phyloP scores from a whole-genome alignment of 2,888 invertebrate genomes.

The Polietes domitor region DNA sequence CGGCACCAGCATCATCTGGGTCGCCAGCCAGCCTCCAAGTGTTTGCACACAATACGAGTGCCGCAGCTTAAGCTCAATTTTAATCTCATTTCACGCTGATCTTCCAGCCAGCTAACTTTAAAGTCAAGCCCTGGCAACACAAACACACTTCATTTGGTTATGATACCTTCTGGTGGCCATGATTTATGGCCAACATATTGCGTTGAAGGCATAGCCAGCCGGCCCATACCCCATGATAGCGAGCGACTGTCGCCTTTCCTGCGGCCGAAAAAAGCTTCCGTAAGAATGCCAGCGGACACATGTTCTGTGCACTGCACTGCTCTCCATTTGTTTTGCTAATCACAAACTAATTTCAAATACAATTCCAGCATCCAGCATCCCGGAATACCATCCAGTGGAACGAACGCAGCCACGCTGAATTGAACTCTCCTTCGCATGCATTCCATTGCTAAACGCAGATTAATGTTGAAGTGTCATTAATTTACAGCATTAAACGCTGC shows the following conservation, averaged over 20 bases:
- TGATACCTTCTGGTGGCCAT: conserved; percentile 44
- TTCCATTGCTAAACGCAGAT: conserved; percentile 46
- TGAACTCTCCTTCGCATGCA: background rate
- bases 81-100: conserved; percentile 81
- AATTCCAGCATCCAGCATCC: conserved; percentile 27
- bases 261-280: conserved; percentile 23
- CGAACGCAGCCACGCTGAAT: background rate
- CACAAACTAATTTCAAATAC: conserved; percentile 63
- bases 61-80: conserved; percentile 74
- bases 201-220: background rate
- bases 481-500: conserved; percentile 41
- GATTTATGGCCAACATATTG: conserved; percentile 51
- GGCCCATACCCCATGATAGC: background rate
- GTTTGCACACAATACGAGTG: conserved; percentile 10
- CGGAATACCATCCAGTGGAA: background rate
- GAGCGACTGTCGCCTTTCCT: background rate
- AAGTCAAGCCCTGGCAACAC: conserved; percentile 65
- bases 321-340: conserved; percentile 63
- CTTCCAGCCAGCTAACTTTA: conserved; percentile 70
- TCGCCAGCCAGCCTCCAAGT: conserved; percentile 73
- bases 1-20: background rate
- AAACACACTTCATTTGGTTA: conserved; percentile 36
- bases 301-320: conserved; percentile 27
- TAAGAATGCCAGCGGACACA: background rate
- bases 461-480: conserved; percentile 64